Base-by-base conservation (phyloP, 2,888 invertebrate genomes). In the Eristalis pertinax region DNA sequence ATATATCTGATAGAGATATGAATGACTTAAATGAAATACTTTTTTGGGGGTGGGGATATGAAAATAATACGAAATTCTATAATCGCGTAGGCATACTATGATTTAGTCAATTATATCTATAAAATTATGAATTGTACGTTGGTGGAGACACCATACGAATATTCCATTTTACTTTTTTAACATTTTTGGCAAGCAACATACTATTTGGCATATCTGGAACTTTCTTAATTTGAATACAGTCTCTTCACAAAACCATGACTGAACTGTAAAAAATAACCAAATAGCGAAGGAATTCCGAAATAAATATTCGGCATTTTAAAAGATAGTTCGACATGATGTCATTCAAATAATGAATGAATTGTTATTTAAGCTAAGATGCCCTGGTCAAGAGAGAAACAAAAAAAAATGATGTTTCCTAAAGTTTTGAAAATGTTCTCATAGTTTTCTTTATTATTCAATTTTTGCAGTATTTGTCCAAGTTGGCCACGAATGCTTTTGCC, bases 161-260 rank as follows among this genome's bases (percentile, higher is more conserved):
- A 19, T 24, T 24, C 26, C 60, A 26, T 7, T 60, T 15, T 11
- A 60, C 60, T 26, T n/a, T 26, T n/a, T 26, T 11, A 26, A 26
- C 38, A 15, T 43, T 38, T 65, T 62, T 67, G 41, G 24, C 29
- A 62, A 50, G n/a, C 43, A 69, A 43, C 41, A 69, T n/a, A 41
- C 10, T 58, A 75, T 84, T 76, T 62, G 60, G 75, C 80, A 85
- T 84, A 84, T 84, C 84, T 84, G 84, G 79, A 69, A 50, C 69
- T 43, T 79, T 84, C 79, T 29, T 79, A 26, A 24, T 75, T 79
- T 63, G 73, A 84, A 84, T 79, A 73, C 60, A n/a, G 3, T 35
- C 41, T 84, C 79, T 84, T 79, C 84, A 84, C 74, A 43, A 69
- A 4, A 32, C 69, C 84, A 79, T n/a, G 84, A 78, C 68, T 73